Evolutionary conservation across 2,797 vertebrate genomes (phyloP).

Genomic region (Ibycter americanus): DNA sequence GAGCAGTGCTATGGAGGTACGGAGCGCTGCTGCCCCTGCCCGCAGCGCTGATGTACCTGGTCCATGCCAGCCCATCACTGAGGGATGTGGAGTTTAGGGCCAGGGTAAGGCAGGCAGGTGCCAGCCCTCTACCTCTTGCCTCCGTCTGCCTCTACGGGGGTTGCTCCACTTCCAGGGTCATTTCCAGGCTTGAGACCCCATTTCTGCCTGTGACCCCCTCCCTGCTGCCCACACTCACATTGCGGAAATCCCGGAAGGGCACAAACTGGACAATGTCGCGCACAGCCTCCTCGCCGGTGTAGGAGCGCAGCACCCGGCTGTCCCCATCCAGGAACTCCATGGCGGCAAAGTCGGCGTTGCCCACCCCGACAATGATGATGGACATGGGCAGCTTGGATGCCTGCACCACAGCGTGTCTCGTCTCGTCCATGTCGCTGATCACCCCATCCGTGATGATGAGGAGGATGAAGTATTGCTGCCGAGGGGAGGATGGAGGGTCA

Average conservation of each 20-base stretch:
- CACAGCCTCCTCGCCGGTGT: slow-evolving; percentile 91
- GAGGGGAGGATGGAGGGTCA: neutral
- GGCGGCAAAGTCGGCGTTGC: slow-evolving; percentile 94
- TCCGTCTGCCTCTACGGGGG: neutral
- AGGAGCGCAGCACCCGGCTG: slow-evolving; percentile 87
- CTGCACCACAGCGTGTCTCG: slow-evolving; percentile 90
- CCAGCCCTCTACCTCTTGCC: neutral
- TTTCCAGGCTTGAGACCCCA: neutral
- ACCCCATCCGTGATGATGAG: slow-evolving; percentile 98
- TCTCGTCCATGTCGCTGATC: slow-evolving; percentile 99
- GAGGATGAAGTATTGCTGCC: slow-evolving; percentile 97
- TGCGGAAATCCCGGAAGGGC: slow-evolving; percentile 96
- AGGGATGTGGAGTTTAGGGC: neutral
- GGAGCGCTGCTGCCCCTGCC: neutral
- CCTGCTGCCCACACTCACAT: slow-evolving; percentile 69
- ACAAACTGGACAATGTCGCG: slow-evolving; percentile 98
- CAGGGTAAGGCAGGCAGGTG: neutral
- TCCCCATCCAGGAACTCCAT: slow-evolving; percentile 99
- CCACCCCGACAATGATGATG: slow-evolving; percentile 97
- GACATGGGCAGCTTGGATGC: slow-evolving; percentile 98
- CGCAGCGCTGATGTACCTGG: accelerated
- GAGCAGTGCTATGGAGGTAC: accelerated
- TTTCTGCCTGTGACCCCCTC: neutral
- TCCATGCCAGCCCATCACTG: accelerated
- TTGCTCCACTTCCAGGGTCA: neutral